These are phyloP conservation scores for Gadopsis bispinosus DNA, from an alignment of 2,797 vertebrate species.

Conservation along the genomic window DNA sequence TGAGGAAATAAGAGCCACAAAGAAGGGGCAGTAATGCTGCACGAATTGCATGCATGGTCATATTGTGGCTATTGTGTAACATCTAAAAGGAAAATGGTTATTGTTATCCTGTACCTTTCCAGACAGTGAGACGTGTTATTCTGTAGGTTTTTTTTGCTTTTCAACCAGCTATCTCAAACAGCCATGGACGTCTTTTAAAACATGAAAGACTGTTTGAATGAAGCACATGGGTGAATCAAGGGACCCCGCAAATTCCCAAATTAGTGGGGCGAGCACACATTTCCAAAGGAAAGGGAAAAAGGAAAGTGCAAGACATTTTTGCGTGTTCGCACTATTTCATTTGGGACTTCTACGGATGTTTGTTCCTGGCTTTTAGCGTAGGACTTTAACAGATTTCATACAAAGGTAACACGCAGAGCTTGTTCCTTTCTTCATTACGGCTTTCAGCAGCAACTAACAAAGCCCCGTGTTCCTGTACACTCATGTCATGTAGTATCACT, in stretches of 20 bases:
- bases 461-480: too few species aligned
- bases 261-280: background rate
- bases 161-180: constrained; percentile 7
- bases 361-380: background rate
- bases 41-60: background rate
- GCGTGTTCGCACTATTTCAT: background rate
- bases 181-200: constrained; percentile 3
- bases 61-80: background rate
- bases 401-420: background rate
- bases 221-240: background rate
- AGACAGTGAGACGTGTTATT: background rate
- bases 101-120: background rate
- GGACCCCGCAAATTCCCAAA: background rate
- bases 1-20: background rate
- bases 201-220: background rate
- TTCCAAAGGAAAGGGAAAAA: constrained; percentile 9
- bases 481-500: background rate
- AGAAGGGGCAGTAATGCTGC: background rate
- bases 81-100: background rate
- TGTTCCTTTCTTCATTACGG: background rate
- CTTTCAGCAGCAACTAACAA: background rate
- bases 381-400: background rate
- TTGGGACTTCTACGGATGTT: background rate
- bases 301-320: background rate
- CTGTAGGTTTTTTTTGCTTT: background rate